Conservation (phyloP, 2,888 invertebrate species). For the Dynastes grantii region DNA sequence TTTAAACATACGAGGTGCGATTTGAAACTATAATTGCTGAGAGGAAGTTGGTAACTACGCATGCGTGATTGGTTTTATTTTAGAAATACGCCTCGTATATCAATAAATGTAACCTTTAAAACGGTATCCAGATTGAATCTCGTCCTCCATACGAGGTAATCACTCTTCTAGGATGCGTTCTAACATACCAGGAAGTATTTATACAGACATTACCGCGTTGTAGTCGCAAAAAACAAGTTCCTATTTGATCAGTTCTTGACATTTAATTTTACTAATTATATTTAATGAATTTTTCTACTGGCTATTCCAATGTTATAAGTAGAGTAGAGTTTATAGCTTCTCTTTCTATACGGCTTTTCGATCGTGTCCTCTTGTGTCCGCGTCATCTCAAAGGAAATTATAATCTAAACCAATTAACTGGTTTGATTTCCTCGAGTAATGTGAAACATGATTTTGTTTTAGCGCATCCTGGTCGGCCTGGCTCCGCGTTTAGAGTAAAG, state of each 20-base stretch:
- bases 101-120: not conserved
- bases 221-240: not conserved
- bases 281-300: slow-evolving; percentile 39
- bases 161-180: slow-evolving; percentile 4
- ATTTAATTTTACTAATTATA: slow-evolving; percentile 45
- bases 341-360: not conserved
- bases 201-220: not conserved
- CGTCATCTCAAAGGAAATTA: slow-evolving; percentile 44
- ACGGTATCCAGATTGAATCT: too few relatives aligned
- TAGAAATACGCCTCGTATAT: not conserved
- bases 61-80: too few relatives aligned
- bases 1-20: too few relatives aligned
- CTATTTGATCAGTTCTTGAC: slow-evolving; percentile 34
- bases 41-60: too few relatives aligned
- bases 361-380: slow-evolving; percentile 40
- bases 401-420: slow-evolving; percentile 46
- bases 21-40: too few relatives aligned
- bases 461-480: slow-evolving; percentile 52
- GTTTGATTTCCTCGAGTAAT: slow-evolving; percentile 48
- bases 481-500: slow-evolving; percentile 50
- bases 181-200: slow-evolving; percentile 22
- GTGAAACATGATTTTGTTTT: slow-evolving; percentile 50
- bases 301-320: not conserved
- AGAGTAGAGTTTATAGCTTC: not conserved
- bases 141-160: too few relatives aligned